Base-by-base conservation (phyloP, 2,113 vertebrate genomes). In the Coracopsis vasa region DNA sequence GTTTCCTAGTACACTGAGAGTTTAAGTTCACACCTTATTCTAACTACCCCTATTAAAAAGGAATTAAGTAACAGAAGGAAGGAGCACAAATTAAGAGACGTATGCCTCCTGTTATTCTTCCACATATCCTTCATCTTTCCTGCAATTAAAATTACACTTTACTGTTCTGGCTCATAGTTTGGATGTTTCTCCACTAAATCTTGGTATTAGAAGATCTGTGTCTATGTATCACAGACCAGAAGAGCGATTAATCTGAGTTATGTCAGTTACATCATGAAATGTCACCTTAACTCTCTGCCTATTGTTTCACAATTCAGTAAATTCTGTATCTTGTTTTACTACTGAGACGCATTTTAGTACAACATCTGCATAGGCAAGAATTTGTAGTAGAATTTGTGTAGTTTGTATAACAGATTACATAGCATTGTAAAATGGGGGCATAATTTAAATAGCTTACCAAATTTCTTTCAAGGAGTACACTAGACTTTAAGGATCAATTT, bases 371-470 rank as follows among this genome's bases (percentile, higher is more conserved):
- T 65, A 85, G 81, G 65, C 51, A 84, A 86, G 79, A 77, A 56
- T 73, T 71, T 80, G 67, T 60, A 88, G 80, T 92, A n/a, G n/a
- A n/a, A n/a, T n/a, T n/a, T n/a, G 73, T 80, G 67, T 60, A 88
- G 80, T 92, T 96, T 70, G 53, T 89, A 83, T 94, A 92, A 93
- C 61, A 37, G 91, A 91, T 95, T 90, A 94, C 28, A 67, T 17
- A 87, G 70, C 75, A 58, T 25, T 84, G 89, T 92, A 80, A 96
- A 95, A 90, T 58, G 45, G 75, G 95, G 70, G 62, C 72, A 37
- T 79, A 66, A 35, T 87, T 97, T 97, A 92, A 97, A 93, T 15
- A 94, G 87, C 87, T 95, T 91, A 64, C 51, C 79, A 90, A 90
- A 92, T 95, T 66, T 92, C 75, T 94, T 93, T 83, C 86, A 93